Conservation (phyloP, 2,797 vertebrate species). For the Pipistrellus pipistrellus region DNA sequence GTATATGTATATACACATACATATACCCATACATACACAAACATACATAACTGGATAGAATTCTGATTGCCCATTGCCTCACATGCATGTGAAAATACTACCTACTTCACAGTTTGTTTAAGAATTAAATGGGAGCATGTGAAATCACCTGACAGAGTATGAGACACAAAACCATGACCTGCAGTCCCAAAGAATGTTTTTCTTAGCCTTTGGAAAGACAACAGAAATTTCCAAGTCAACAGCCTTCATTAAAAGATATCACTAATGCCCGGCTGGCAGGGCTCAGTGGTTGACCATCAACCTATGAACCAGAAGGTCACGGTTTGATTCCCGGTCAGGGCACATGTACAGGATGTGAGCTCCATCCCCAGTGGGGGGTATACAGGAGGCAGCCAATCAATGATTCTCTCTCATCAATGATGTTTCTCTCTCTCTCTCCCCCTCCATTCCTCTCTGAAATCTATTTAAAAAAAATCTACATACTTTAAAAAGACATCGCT, state of each 20-base stretch:
- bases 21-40: fast-evolving
- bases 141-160: background rate
- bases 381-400: too few relatives aligned
- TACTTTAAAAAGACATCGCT: too few relatives aligned
- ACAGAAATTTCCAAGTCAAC: constrained; percentile 32
- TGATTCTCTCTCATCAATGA: too few relatives aligned
- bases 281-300: too few relatives aligned
- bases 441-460: too few relatives aligned
- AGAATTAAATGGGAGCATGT: constrained; percentile 45
- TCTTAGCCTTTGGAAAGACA: constrained; percentile 26
- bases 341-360: too few relatives aligned
- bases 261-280: background rate
- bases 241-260: constrained; percentile 52
- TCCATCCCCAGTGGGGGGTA: too few relatives aligned
- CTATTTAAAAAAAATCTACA: too few relatives aligned
- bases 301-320: too few relatives aligned
- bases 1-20: background rate
- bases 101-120: background rate
- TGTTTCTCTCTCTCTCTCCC: too few relatives aligned
- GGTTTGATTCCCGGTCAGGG: too few relatives aligned
- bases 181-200: constrained; percentile 15
- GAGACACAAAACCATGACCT: background rate
- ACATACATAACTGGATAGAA: background rate
- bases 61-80: background rate
- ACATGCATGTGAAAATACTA: background rate